Conservation (phyloP, 2,797 vertebrate species). For the Phoxinus dragarum region DNA sequence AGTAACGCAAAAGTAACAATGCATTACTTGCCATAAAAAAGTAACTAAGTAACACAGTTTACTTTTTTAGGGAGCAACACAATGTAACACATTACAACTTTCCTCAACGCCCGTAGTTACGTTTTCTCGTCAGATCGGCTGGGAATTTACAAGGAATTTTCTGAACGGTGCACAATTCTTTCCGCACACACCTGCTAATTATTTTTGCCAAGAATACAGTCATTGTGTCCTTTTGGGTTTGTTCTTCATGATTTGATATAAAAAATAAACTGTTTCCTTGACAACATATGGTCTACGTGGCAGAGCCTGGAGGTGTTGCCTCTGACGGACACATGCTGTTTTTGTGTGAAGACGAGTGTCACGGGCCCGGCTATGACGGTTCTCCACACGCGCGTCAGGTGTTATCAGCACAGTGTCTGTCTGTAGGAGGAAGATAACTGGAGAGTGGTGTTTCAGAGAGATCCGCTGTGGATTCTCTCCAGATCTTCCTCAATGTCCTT, state of each 20-base stretch:
- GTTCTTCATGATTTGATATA: conserved; percentile 44
- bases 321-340: conserved; percentile 48
- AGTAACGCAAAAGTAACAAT: neutral
- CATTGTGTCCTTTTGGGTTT: conserved; percentile 38
- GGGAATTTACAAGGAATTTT: neutral
- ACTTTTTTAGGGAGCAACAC: neutral
- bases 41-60: neutral
- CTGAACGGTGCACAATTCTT: neutral
- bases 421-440: conserved; percentile 66
- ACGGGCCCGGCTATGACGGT: conserved; percentile 52
- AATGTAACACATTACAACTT: neutral
- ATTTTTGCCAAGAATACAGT: neutral
- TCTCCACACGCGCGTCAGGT: conserved; percentile 58
- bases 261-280: conserved; percentile 48
- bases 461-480: conserved; percentile 3
- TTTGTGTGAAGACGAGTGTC: conserved; percentile 47
- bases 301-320: conserved; percentile 48
- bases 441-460: conserved; percentile 43
- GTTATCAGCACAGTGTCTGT: conserved; percentile 60
- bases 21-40: neutral
- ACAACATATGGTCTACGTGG: conserved; percentile 51
- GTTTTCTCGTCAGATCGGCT: neutral
- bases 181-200: neutral
- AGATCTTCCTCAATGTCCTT: neutral
- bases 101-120: neutral